phyloP scores from a whole-genome alignment of 2,888 invertebrate genomes.

The Campoplex capitator region DNA sequence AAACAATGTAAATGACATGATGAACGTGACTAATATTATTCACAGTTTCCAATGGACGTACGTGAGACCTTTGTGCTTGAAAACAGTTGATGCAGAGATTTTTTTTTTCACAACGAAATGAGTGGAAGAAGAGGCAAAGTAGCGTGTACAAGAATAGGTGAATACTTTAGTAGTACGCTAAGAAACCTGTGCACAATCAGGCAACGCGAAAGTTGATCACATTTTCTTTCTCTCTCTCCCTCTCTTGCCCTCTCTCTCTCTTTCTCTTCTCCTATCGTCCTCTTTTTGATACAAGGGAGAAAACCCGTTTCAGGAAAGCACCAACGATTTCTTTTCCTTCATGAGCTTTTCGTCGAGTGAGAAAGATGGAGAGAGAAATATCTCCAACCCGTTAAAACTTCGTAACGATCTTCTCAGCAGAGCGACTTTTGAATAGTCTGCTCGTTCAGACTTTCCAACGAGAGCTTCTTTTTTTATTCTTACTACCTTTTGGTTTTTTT shows the following conservation, averaged over 20 bases:
- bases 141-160: constrained; percentile 28
- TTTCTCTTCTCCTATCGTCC: constrained; percentile 2
- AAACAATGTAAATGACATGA: neutral
- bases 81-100: constrained; percentile 1
- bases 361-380: constrained; percentile 55
- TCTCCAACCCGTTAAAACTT: constrained; percentile 82
- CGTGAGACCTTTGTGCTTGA: neutral
- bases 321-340: constrained; percentile 52
- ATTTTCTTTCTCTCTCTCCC: constrained; percentile 28
- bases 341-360: constrained; percentile 47
- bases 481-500: constrained; percentile 10
- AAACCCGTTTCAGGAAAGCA: constrained; percentile 57
- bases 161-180: constrained; percentile 23
- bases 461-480: constrained; percentile 48
- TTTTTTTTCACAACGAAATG: constrained; percentile 7
- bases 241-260: constrained; percentile 1
- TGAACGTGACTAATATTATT: neutral
- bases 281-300: constrained; percentile 27
- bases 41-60: neutral
- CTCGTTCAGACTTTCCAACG: constrained; percentile 68
- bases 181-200: constrained; percentile 46
- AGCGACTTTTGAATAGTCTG: constrained; percentile 78
- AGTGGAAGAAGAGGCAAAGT: neutral
- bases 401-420: constrained; percentile 77
- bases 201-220: constrained; percentile 57